Percentiles rank a stretch among this genome's conserved stretches.
These are phyloP conservation scores for Myiozetetes cayanensis DNA, from an alignment of 2,113 vertebrate genomes.

Conservation along the genomic window DNA sequence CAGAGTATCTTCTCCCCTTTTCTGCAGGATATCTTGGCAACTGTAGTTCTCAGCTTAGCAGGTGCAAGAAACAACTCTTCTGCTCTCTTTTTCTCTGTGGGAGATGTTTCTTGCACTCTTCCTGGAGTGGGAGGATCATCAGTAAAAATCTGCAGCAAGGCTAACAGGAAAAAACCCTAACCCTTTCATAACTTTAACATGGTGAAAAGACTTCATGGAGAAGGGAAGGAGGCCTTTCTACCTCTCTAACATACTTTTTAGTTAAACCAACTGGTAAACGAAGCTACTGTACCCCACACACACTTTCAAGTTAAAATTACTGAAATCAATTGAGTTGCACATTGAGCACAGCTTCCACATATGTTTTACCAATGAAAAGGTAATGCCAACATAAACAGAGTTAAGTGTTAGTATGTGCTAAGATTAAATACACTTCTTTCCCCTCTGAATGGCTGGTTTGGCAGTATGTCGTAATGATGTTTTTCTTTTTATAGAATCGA, in stretches of 20 bases:
- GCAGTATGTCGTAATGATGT: background rate
- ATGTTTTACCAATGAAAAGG: background rate
- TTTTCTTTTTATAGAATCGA: background rate
- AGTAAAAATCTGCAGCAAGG: background rate
- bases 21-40: background rate
- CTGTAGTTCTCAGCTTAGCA: background rate
- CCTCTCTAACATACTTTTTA: background rate
- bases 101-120: background rate
- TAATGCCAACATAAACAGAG: background rate
- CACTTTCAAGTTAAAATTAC: background rate
- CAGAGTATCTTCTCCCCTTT: background rate
- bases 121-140: background rate
- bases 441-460: background rate
- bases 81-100: background rate
- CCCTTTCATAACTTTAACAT: background rate
- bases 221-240: background rate
- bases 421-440: background rate
- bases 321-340: background rate
- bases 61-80: background rate
- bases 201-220: background rate
- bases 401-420: background rate
- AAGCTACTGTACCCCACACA: background rate
- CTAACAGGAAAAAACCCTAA: background rate
- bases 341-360: background rate
- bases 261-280: background rate